Percentiles rank a stretch among this genome's conserved stretches.
Conservation (phyloP, 1,140 invertebrate genomes). For the Diorhabda elongata region DNA sequence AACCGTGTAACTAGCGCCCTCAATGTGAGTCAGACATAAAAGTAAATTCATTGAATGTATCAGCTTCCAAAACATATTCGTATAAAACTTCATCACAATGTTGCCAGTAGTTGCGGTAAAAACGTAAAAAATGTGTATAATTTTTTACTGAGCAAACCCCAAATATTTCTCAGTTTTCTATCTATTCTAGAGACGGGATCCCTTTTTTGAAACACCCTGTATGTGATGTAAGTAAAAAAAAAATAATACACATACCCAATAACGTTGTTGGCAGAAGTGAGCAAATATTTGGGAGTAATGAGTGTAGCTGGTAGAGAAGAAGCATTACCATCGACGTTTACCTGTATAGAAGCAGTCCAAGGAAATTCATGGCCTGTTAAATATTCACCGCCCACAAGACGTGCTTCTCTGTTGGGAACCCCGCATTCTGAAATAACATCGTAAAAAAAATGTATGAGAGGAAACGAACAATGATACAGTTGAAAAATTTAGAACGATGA, state of each 20-base stretch:
- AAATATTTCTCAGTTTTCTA: no score
- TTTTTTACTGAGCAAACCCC: no score
- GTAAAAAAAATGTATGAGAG: conserved; percentile 18
- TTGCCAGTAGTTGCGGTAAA: no score
- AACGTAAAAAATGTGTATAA: no score
- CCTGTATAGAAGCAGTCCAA: conserved; percentile 50
- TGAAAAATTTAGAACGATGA: conserved; percentile 11
- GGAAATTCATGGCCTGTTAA: conserved; percentile 53
- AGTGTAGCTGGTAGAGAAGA: conserved; percentile 48
- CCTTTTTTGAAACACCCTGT: no score
- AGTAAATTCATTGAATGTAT: no score
- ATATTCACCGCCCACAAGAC: conserved; percentile 49
- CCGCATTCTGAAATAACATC: conserved; percentile 35
- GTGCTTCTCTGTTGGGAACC: conserved; percentile 39
- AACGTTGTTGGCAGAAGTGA: conserved; percentile 52
- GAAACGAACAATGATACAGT: conserved; percentile 4
- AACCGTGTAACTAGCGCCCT: no score
- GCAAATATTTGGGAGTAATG: conserved; percentile 55
- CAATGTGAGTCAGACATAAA: no score
- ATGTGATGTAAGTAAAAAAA: conserved; percentile 6
- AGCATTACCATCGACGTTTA: conserved; percentile 1
- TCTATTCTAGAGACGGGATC: no score
- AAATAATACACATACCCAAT: conserved; percentile 46
- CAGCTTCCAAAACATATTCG: no score
- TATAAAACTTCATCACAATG: no score